Evolutionary conservation across 1,140 invertebrate species (phyloP).

Genomic region (Gryon sp.): DNA sequence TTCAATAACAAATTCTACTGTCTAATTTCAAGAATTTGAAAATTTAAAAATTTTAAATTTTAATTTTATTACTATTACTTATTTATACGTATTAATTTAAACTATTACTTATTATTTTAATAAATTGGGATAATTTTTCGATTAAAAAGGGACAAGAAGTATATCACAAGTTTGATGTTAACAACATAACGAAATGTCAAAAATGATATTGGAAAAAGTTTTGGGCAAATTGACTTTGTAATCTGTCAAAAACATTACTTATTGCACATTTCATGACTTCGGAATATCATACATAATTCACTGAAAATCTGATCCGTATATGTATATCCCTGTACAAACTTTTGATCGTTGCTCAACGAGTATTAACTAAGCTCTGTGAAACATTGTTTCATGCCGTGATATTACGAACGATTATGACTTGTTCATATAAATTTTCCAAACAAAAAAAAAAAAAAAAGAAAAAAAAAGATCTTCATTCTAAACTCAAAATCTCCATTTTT

Average conservation of each 20-base stretch:
- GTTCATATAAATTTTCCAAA: not conserved
- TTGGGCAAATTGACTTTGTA: constrained; percentile 2
- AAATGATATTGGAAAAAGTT: not conserved
- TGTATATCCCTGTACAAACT: not conserved
- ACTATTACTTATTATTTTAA: no score
- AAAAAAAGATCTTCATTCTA: no score
- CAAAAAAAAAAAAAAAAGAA: no score
- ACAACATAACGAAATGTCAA: not conserved
- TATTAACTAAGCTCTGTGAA: not conserved
- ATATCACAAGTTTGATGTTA: not conserved
- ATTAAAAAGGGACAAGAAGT: no score
- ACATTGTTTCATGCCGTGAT: not conserved
- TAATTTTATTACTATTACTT: no score
- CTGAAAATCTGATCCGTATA: not conserved
- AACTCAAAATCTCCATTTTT: no score
- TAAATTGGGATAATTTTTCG: no score
- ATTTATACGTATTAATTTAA: no score
- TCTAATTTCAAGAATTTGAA: no score
- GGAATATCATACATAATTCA: not conserved
- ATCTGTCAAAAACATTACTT: not conserved
- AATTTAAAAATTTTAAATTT: no score
- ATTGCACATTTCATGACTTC: not conserved
- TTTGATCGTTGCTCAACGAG: not conserved
- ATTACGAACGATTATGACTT: not conserved
- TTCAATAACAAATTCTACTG: no score